Evolutionary conservation across 2,113 vertebrate species (phyloP).

Genomic region (Urocitellus parryii): DNA sequence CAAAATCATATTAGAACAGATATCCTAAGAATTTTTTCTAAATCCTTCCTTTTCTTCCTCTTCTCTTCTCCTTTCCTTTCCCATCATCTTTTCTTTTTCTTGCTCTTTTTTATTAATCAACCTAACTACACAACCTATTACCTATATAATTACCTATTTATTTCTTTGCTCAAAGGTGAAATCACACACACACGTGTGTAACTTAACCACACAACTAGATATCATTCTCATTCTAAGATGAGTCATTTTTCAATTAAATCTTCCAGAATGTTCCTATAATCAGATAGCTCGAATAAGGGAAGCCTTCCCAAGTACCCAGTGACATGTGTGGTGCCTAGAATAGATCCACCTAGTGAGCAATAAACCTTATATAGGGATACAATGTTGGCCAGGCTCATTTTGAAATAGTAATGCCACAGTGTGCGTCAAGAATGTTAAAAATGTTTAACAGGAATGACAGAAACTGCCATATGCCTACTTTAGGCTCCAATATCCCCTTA

Average conservation of each 20-base stretch:
- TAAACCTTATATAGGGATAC: not conserved
- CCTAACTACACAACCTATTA: not conserved
- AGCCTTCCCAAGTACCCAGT: not conserved
- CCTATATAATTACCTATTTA: not conserved
- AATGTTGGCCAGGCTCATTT: not conserved
- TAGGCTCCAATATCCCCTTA: not conserved
- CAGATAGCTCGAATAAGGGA: not conserved
- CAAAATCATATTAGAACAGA: too few relatives aligned
- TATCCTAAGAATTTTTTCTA: not conserved
- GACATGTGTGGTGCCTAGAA: not conserved
- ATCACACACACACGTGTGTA: not conserved
- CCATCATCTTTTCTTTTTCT: not conserved
- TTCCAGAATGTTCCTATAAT: not conserved
- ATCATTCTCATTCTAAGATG: not conserved
- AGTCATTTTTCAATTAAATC: not conserved
- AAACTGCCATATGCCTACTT: not conserved
- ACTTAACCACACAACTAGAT: not conserved
- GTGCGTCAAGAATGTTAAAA: not conserved
- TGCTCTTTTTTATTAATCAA: not conserved
- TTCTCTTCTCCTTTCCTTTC: not conserved
- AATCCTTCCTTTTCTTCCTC: not conserved
- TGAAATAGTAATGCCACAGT: not conserved
- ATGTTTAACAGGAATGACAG: not conserved
- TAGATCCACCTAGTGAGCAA: not conserved
- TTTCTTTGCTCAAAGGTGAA: not conserved